A percentile compares a stretch with the other conserved stretches of the same genome.
Conservation (phyloP, 2,797 vertebrate genomes). For the Tapera naevia region DNA sequence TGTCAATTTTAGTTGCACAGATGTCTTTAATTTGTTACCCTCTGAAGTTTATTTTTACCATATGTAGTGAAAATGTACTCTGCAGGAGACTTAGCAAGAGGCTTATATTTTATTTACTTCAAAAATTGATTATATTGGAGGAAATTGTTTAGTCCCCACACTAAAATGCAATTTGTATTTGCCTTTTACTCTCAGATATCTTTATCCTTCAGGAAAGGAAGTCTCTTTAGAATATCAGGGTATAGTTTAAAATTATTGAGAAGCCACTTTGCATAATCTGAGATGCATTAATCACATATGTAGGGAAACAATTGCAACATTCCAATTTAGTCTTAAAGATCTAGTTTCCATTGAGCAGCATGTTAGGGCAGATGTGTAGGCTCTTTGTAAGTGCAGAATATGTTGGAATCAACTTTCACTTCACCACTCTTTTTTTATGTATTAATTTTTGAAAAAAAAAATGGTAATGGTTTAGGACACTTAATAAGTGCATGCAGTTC, state of each 20-base stretch:
- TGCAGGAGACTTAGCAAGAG: not conserved
- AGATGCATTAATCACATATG: not conserved
- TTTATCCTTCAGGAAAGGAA: conserved; percentile 5
- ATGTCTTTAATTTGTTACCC: conserved; percentile 27
- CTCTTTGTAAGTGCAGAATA: not conserved
- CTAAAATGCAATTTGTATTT: conserved; percentile 22
- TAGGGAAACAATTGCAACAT: conserved; percentile 48
- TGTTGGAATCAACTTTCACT: not conserved
- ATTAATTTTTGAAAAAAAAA: not conserved
- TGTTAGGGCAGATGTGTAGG: conserved; percentile 14
- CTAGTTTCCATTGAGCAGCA: conserved; percentile 18
- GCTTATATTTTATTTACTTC: conserved; percentile 29
- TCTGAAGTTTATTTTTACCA: conserved; percentile 53
- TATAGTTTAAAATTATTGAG: not conserved
- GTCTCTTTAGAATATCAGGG: not conserved
- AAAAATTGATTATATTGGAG: conserved; percentile 10
- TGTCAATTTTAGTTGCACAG: conserved; percentile 20
- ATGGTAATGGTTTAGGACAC: not conserved
- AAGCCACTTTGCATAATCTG: not conserved
- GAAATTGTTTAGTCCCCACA: not conserved
- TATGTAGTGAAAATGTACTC: not conserved
- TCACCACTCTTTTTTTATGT: not conserved
- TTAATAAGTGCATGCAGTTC: not conserved
- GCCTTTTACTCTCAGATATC: not conserved
- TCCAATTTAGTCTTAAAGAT: not conserved